Conservation (phyloP, 2,797 vertebrate genomes). For the Toxotes lorentzi region DNA sequence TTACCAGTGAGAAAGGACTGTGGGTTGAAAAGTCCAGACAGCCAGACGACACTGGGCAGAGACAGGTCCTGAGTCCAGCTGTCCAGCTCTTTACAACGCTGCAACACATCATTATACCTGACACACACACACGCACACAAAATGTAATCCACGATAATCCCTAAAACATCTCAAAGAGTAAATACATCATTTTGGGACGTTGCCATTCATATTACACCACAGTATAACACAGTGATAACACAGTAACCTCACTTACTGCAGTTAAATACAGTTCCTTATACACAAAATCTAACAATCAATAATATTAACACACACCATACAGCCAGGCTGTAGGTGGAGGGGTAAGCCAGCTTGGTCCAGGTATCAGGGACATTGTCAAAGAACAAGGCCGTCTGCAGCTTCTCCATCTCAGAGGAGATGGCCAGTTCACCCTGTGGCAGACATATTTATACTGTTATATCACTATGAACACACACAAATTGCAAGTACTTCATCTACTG, state of each 20-base stretch:
- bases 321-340: conserved; percentile 90
- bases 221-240: too few relatives aligned
- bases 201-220: background rate
- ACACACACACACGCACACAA: conserved; percentile 42
- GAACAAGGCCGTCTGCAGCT: conserved; percentile 93
- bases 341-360: conserved; percentile 92
- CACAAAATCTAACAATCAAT: background rate
- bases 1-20: conserved; percentile 98
- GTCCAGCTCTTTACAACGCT: conserved; percentile 89
- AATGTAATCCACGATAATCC: background rate
- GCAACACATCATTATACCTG: conserved; percentile 87
- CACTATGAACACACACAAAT: background rate
- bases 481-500: too few relatives aligned
- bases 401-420: conserved; percentile 95
- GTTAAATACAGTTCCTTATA: background rate
- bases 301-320: conserved; percentile 80
- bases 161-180: background rate
- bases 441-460: conserved; percentile 4
- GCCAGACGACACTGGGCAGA: conserved; percentile 92
- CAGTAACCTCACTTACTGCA: too few relatives aligned
- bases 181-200: background rate
- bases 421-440: conserved; percentile 92
- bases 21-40: conserved; percentile 95
- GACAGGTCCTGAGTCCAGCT: conserved; percentile 90
- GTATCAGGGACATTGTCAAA: conserved; percentile 94